Evolutionary conservation across 2,113 vertebrate species (phyloP).

Genomic region (Ranitomeya variabilis): DNA sequence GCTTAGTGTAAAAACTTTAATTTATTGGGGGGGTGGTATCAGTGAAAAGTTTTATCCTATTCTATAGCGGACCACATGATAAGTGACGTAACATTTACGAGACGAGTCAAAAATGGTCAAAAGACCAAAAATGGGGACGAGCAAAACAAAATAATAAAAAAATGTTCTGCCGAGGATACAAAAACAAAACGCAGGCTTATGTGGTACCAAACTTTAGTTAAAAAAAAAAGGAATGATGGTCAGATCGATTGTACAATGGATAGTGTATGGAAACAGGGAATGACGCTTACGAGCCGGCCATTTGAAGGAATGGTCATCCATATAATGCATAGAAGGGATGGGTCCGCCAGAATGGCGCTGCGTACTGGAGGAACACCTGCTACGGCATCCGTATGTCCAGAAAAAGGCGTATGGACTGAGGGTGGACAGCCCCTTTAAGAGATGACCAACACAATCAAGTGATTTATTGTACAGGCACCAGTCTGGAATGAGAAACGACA

Average conservation of each 20-base stretch:
- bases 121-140: too few species aligned
- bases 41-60: neutral
- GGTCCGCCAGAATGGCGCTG: neutral
- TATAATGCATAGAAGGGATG: neutral
- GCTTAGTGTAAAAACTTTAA: neutral
- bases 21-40: too few species aligned
- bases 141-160: too few species aligned
- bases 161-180: too few species aligned
- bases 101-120: too few species aligned
- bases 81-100: too few species aligned
- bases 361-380: too few species aligned
- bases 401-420: neutral
- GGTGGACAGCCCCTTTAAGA: neutral
- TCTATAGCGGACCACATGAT: too few species aligned
- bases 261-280: neutral
- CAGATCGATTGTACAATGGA: neutral
- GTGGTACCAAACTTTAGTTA: too few species aligned
- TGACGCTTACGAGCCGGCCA: neutral
- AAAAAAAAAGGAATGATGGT: neutral
- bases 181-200: too few species aligned
- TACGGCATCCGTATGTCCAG: neutral
- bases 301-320: neutral
- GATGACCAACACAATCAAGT: conserved; percentile 16
- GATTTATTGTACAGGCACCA: conserved; percentile 26
- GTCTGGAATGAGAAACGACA: neutral